A percentile compares a stretch with the other conserved stretches of the same genome.
These are phyloP conservation scores for Trichosurus vulpecula DNA, from an alignment of 2,797 vertebrate genomes.

Conservation along the genomic window DNA sequence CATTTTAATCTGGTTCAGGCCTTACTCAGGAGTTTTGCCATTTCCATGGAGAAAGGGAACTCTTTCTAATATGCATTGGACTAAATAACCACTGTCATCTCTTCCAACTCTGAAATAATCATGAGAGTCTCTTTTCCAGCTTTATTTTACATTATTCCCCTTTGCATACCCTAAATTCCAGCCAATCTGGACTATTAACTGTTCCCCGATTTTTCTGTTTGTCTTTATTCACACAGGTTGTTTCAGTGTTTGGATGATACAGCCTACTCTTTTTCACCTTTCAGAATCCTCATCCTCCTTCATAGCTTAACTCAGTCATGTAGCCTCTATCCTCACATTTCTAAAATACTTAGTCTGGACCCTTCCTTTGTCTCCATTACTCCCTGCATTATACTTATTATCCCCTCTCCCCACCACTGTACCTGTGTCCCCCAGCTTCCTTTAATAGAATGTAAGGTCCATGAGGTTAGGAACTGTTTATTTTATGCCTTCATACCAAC, in stretches of 20 bases:
- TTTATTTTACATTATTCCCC: neutral
- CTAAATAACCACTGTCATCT: neutral
- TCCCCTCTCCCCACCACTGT: neutral
- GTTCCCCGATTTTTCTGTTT: neutral
- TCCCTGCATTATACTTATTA: no score
- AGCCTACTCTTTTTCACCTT: neutral
- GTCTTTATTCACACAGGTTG: neutral
- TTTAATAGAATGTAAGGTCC: neutral
- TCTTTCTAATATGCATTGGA: neutral
- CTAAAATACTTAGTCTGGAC: neutral
- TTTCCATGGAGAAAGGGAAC: neutral
- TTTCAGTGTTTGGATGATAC: neutral
- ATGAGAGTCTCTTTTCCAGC: neutral
- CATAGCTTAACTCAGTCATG: neutral
- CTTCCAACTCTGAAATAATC: neutral
- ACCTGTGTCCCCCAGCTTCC: neutral
- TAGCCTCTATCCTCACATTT: neutral
- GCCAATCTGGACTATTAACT: neutral
- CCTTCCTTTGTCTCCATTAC: neutral
- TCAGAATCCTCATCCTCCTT: neutral
- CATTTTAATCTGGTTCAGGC: neutral
- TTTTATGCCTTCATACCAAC: neutral
- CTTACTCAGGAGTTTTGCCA: neutral
- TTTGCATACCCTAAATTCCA: neutral
- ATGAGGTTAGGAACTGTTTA: neutral